A percentile compares a stretch with the other conserved stretches of the same genome.
These are phyloP conservation scores for Oncorhynchus masou DNA, from an alignment of 2,113 vertebrate genomes.

Conservation along the genomic window DNA sequence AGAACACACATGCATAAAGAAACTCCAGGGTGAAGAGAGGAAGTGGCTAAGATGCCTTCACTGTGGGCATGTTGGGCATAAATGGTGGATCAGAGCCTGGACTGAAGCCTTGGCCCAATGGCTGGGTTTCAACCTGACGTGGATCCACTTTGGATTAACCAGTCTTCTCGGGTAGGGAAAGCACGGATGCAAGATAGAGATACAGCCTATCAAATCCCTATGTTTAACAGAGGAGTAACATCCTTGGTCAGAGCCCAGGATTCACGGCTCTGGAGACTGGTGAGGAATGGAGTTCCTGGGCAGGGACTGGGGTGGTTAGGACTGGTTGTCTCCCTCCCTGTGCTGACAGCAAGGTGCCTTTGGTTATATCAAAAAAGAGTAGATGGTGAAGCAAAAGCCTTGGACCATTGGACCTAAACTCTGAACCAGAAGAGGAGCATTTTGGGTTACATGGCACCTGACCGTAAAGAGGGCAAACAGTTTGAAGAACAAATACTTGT, in stretches of 20 bases:
- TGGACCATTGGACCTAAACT: neutral
- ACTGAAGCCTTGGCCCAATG: neutral
- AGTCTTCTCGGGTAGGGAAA: neutral
- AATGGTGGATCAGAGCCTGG: neutral
- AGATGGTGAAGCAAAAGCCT: neutral
- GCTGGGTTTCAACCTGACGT: neutral
- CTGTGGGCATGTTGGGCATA: neutral
- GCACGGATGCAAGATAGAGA: neutral
- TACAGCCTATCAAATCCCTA: neutral
- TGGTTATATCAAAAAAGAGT: neutral
- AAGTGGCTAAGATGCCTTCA: neutral
- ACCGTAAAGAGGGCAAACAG: neutral
- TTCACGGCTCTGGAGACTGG: neutral
- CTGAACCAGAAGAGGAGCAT: neutral
- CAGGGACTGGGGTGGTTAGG: neutral
- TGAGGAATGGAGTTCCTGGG: neutral
- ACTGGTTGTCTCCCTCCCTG: neutral
- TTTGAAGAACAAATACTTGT: neutral
- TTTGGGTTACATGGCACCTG: neutral
- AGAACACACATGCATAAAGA: neutral
- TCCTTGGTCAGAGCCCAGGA: neutral
- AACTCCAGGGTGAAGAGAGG: constrained; percentile 19
- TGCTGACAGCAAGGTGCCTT: neutral
- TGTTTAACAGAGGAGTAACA: neutral
- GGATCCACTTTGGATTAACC: neutral